Percentiles rank a stretch among this genome's conserved stretches.
Evolutionary conservation across 2,888 invertebrate genomes (phyloP).

Genomic region (Leptinotarsa peninsularis): DNA sequence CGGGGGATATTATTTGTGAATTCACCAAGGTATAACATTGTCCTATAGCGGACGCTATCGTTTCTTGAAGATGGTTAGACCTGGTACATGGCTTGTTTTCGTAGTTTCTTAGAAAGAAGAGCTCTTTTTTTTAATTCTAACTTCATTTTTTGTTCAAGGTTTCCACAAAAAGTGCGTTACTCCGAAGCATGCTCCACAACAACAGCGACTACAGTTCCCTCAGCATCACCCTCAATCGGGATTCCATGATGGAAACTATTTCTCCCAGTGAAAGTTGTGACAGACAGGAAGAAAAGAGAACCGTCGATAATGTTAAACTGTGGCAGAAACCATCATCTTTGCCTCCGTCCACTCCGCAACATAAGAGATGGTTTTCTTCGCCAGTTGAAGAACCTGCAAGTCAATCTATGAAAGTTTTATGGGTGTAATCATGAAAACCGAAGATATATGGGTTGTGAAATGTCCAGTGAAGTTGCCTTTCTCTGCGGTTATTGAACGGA

Average conservation of each 20-base stretch:
- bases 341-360: constrained; percentile 41
- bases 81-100: too few relatives aligned
- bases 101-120: too few relatives aligned
- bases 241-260: constrained; percentile 32
- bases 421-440: constrained; percentile 54
- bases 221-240: constrained; percentile 35
- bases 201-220: constrained; percentile 46
- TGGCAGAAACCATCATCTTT: constrained; percentile 58
- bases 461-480: not conserved
- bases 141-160: constrained; percentile 43
- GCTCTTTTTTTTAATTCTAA: too few relatives aligned
- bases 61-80: too few relatives aligned
- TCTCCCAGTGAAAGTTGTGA: constrained; percentile 21
- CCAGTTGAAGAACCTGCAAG: constrained; percentile 54
- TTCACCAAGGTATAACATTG: too few relatives aligned
- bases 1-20: too few relatives aligned
- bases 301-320: constrained; percentile 55
- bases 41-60: too few relatives aligned
- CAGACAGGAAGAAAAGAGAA: constrained; percentile 25
- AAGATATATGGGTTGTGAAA: not conserved
- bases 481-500: not conserved
- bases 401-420: constrained; percentile 58
- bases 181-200: constrained; percentile 59
- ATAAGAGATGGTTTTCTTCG: constrained; percentile 62
- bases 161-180: constrained; percentile 56